Evolutionary conservation across 2,888 invertebrate genomes (phyloP).

Genomic region (Diplolepis rosae): DNA sequence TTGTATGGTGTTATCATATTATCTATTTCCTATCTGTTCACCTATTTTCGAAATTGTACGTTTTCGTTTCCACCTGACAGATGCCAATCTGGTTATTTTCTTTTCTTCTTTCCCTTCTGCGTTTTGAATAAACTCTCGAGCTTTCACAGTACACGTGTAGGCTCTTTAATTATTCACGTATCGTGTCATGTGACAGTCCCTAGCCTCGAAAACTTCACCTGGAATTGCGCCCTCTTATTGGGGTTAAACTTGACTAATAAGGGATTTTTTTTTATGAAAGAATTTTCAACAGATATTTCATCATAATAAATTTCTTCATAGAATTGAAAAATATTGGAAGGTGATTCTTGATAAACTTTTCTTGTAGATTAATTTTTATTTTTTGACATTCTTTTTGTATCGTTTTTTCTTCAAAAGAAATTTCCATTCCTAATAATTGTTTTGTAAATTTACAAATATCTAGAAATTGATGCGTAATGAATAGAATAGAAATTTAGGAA

Average conservation of each 20-base stretch:
- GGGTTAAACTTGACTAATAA: not conserved
- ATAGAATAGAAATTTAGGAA: too few species aligned
- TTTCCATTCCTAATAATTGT: too few species aligned
- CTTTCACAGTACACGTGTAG: not conserved
- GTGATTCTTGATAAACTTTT: too few species aligned
- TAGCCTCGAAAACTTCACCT: not conserved
- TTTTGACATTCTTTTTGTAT: too few species aligned
- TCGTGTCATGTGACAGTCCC: not conserved
- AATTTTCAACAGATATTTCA: too few species aligned
- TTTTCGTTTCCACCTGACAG: not conserved
- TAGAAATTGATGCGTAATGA: too few species aligned
- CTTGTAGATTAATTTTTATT: too few species aligned
- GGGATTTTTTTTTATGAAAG: too few species aligned
- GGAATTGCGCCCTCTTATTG: not conserved
- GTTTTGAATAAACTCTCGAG: not conserved
- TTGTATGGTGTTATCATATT: slow-evolving; percentile 8
- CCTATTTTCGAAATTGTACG: not conserved
- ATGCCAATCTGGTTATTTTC: not conserved
- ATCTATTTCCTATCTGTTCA: not conserved
- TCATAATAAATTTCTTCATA: too few species aligned
- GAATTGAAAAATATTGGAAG: too few species aligned
- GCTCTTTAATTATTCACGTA: not conserved
- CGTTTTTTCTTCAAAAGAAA: too few species aligned
- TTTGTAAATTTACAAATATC: too few species aligned
- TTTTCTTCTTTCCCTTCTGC: not conserved